phyloP scores from a whole-genome alignment of 2,113 vertebrate species.

The Saccopteryx leptura region DNA sequence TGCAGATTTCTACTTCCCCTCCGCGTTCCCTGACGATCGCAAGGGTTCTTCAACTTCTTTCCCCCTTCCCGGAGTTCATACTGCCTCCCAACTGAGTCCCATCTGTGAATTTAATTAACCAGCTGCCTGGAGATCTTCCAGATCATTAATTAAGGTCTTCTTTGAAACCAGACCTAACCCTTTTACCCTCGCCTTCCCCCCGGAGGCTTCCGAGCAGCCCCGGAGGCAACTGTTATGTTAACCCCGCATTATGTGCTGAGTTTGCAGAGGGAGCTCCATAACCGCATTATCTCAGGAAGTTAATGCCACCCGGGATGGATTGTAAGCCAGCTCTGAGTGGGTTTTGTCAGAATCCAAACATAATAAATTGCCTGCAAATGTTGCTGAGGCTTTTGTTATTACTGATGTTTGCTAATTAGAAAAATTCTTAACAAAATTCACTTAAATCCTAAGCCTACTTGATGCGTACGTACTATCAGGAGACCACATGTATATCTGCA shows the following conservation, averaged over 20 bases:
- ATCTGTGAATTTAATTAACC: slow-evolving; percentile 86
- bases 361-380: background rate
- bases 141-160: slow-evolving; percentile 86
- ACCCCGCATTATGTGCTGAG: background rate
- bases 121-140: slow-evolving; percentile 81
- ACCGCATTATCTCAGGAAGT: background rate
- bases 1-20: background rate
- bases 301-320: slow-evolving; percentile 36
- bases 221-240: slow-evolving; percentile 25
- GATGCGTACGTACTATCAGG: background rate
- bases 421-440: background rate
- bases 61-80: slow-evolving; percentile 72
- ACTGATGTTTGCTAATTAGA: background rate
- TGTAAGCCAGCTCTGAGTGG: background rate
- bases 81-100: slow-evolving; percentile 72
- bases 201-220: background rate
- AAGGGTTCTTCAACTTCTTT: slow-evolving; percentile 71
- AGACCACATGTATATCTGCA: background rate
- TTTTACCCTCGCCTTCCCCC: slow-evolving; percentile 20
- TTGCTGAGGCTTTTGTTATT: background rate
- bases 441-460: background rate
- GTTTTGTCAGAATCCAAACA: slow-evolving; percentile 48
- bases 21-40: background rate
- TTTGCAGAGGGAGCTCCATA: background rate
- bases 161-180: slow-evolving; percentile 78